Evolutionary conservation across 2,113 vertebrate genomes (phyloP).

Genomic region (Anguilla rostrata): DNA sequence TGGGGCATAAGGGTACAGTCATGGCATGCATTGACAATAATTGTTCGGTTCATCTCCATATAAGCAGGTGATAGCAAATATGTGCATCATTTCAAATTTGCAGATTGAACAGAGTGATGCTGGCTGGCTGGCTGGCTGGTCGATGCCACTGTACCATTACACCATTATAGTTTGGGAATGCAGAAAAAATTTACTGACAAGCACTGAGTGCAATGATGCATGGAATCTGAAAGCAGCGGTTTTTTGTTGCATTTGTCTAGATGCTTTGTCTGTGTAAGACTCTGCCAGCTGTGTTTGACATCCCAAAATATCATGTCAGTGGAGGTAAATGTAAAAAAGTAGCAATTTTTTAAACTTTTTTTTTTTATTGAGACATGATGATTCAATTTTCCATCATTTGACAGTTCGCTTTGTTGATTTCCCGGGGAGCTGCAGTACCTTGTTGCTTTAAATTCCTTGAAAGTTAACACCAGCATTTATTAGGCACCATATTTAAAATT

Average conservation of each 20-base stretch:
- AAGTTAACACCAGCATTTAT: constrained; percentile 8
- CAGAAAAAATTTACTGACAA: too few relatives aligned
- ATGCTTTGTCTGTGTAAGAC: too few relatives aligned
- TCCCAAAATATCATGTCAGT: too few relatives aligned
- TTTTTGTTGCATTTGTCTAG: too few relatives aligned
- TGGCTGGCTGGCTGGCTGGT: not conserved
- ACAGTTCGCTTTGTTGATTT: not conserved
- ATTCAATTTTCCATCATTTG: not conserved
- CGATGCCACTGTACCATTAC: not conserved
- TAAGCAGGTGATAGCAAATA: not conserved
- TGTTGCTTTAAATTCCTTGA: not conserved
- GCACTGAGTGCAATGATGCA: too few relatives aligned
- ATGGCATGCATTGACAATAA: not conserved
- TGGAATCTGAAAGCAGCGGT: too few relatives aligned
- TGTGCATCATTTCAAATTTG: not conserved
- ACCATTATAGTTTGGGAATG: not conserved
- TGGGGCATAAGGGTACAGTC: not conserved
- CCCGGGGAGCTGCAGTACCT: not conserved
- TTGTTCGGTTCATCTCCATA: not conserved
- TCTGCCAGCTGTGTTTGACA: too few relatives aligned
- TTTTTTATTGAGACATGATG: not conserved
- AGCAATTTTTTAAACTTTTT: too few relatives aligned
- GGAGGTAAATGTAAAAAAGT: too few relatives aligned
- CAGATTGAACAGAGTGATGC: not conserved
- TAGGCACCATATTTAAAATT: not conserved